Conservation (phyloP, 2,113 vertebrate genomes). For the Sprattus sprattus region DNA sequence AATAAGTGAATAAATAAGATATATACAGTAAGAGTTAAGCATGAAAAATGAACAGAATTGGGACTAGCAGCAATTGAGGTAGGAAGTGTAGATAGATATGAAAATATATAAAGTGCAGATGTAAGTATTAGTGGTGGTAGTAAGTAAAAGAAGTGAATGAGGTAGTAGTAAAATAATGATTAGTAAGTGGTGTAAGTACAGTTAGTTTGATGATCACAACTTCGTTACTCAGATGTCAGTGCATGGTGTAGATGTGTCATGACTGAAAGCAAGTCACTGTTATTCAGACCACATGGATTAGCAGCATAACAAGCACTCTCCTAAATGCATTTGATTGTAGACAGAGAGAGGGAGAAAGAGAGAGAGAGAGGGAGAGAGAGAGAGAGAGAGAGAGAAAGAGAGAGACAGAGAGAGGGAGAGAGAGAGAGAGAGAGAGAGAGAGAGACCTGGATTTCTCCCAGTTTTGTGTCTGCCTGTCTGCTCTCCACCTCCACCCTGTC, state of each 20-base stretch:
- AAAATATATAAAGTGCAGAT: too few relatives aligned
- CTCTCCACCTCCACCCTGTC: slow-evolving; percentile 7
- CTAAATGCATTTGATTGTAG: neutral
- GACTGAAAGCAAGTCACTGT: neutral
- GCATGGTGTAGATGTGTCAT: neutral
- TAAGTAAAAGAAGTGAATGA: too few relatives aligned
- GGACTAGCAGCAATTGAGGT: too few relatives aligned
- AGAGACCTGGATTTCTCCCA: slow-evolving; percentile 14
- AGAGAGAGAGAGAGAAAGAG: neutral
- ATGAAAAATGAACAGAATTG: too few relatives aligned
- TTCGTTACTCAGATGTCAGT: neutral
- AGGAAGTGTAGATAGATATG: too few relatives aligned
- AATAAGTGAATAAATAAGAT: too few relatives aligned
- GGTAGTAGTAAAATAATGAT: too few relatives aligned
- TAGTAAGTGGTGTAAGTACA: too few relatives aligned
- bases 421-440: neutral
- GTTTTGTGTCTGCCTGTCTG: slow-evolving; percentile 12
- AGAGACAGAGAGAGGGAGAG: neutral
- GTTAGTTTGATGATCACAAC: neutral
- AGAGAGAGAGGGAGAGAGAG: neutral
- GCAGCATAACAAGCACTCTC: neutral
- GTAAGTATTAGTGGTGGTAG: too few relatives aligned
- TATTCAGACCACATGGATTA: neutral
- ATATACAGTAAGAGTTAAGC: too few relatives aligned
- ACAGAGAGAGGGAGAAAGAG: neutral